Evolutionary conservation across 2,888 invertebrate species (phyloP).

Genomic region (Athetis lepigone): DNA sequence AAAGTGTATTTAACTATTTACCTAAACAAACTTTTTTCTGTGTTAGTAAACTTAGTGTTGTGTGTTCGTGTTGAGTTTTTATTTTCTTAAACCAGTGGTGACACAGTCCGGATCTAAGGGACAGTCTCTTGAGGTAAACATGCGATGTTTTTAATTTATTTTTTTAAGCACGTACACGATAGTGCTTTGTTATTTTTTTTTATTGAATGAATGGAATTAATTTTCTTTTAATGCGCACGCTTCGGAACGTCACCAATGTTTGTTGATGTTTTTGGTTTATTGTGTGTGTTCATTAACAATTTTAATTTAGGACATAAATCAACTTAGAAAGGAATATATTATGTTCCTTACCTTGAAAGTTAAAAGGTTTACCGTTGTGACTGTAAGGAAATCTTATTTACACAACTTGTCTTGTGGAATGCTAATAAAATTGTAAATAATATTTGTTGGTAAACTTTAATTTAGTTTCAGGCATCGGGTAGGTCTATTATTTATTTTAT

Average conservation of each 20-base stretch:
- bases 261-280: constrained; percentile 5
- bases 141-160: constrained; percentile 72
- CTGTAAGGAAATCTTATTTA: constrained; percentile 41
- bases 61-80: constrained; percentile 67
- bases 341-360: constrained; percentile 63
- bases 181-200: constrained; percentile 67
- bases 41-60: constrained; percentile 72
- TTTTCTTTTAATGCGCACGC: constrained; percentile 40
- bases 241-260: constrained; percentile 22
- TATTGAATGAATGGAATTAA: constrained; percentile 54
- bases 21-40: constrained; percentile 66
- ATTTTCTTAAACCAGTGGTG: constrained; percentile 57
- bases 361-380: constrained; percentile 49
- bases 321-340: constrained; percentile 57
- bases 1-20: no score
- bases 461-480: background rate
- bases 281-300: background rate
- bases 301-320: constrained; percentile 39
- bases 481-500: background rate
- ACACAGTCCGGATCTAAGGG: constrained; percentile 69
- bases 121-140: constrained; percentile 73
- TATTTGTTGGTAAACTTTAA: background rate
- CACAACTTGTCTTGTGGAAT: constrained; percentile 42
- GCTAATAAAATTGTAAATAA: constrained; percentile 8
- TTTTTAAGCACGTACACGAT: constrained; percentile 65